Evolutionary conservation across 2,797 vertebrate genomes (phyloP).

Genomic region (Dendrocincla fuliginosa): DNA sequence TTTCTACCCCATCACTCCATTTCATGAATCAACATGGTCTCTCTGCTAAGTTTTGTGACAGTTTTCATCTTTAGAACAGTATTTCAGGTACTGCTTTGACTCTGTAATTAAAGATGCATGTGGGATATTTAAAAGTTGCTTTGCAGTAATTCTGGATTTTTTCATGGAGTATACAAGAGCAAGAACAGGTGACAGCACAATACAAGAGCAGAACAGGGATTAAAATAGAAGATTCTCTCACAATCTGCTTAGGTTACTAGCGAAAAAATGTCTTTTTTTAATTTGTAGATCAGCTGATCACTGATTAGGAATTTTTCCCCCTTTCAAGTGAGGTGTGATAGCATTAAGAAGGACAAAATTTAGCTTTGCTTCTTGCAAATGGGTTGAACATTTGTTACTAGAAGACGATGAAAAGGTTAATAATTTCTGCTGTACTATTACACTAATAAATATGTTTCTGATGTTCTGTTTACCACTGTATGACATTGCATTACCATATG

Average conservation of each 20-base stretch:
- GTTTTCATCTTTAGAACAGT: neutral
- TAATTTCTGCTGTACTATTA: neutral
- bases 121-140: neutral
- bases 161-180: neutral
- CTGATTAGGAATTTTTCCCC: neutral
- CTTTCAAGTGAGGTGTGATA: neutral
- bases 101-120: neutral
- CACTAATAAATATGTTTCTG: neutral
- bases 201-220: neutral
- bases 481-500: neutral
- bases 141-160: neutral
- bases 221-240: neutral
- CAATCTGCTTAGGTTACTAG: neutral
- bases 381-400: neutral
- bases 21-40: neutral
- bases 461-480: neutral
- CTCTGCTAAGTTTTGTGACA: neutral
- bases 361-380: neutral
- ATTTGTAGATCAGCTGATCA: neutral
- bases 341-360: neutral
- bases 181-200: neutral
- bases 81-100: neutral
- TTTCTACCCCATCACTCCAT: neutral
- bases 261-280: neutral
- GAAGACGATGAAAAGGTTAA: neutral